Percentiles rank a stretch among this genome's conserved stretches.
phyloP scores from a whole-genome alignment of 2,113 vertebrate species.

The Pomatorhinus ruficollis region DNA sequence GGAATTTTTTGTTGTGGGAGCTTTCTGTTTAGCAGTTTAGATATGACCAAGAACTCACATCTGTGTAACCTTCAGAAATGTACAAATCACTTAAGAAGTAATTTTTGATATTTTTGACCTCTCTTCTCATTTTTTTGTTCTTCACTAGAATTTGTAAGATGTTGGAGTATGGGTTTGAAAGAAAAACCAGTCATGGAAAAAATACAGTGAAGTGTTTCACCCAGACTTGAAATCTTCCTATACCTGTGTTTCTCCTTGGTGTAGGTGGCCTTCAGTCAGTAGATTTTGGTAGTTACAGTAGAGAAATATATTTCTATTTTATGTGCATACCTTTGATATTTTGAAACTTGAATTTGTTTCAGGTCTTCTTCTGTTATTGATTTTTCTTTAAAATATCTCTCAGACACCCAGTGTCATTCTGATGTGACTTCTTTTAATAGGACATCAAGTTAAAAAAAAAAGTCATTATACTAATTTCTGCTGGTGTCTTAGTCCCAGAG shows the following conservation, averaged over 20 bases:
- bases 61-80: background rate
- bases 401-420: background rate
- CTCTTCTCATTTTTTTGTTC: background rate
- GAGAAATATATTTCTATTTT: background rate
- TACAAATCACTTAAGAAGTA: background rate
- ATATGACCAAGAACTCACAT: background rate
- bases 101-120: background rate
- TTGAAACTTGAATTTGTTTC: background rate
- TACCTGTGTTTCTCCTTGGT: background rate
- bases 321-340: rapidly evolving
- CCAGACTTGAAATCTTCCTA: background rate
- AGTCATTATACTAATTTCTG: background rate
- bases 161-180: background rate
- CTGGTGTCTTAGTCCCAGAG: background rate
- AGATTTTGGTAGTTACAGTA: background rate
- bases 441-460: background rate
- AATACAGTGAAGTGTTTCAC: rapidly evolving
- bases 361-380: background rate
- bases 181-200: background rate
- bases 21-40: background rate
- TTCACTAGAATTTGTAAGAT: background rate
- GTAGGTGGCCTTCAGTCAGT: background rate
- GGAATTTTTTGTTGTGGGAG: background rate
- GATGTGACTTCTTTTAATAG: background rate
- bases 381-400: background rate